Conservation (phyloP, 2,888 invertebrate genomes). For the Lasioglossum lativentre region DNA sequence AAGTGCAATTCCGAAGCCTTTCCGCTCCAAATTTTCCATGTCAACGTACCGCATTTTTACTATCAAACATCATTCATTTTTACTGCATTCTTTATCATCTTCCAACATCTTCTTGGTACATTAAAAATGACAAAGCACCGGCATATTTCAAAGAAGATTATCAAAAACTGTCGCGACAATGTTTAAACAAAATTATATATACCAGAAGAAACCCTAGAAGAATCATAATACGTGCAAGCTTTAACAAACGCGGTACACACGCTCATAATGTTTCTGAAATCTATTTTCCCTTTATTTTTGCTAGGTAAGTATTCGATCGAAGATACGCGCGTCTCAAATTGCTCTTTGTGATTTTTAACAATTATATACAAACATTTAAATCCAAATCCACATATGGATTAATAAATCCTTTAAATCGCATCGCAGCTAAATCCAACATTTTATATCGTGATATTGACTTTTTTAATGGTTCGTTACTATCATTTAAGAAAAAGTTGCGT, state of each 20-base stretch:
- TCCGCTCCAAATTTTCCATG: too few species aligned
- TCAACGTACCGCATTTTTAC: too few species aligned
- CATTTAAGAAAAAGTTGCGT: too few species aligned
- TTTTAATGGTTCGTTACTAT: too few species aligned
- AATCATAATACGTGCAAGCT: not conserved
- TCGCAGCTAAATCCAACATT: too few species aligned
- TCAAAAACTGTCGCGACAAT: not conserved
- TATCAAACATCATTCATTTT: not conserved
- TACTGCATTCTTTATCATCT: not conserved
- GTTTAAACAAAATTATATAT: slow-evolving; percentile 9
- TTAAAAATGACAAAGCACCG: not conserved
- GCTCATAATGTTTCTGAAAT: slow-evolving; percentile 43
- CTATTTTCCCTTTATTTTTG: slow-evolving; percentile 30
- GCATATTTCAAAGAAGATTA: slow-evolving; percentile 37
- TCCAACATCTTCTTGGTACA: not conserved
- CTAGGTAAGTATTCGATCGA: slow-evolving; percentile 48
- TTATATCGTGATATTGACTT: too few species aligned
- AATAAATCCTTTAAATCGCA: too few species aligned
- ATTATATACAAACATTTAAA: not conserved
- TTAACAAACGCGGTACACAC: not conserved
- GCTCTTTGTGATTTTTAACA: not conserved
- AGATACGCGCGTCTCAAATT: not conserved
- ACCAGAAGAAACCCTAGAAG: not conserved
- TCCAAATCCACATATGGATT: too few species aligned
- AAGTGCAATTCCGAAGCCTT: too few species aligned